phyloP scores from a whole-genome alignment of 2,113 vertebrate genomes.

The Tonatia bakeri region DNA sequence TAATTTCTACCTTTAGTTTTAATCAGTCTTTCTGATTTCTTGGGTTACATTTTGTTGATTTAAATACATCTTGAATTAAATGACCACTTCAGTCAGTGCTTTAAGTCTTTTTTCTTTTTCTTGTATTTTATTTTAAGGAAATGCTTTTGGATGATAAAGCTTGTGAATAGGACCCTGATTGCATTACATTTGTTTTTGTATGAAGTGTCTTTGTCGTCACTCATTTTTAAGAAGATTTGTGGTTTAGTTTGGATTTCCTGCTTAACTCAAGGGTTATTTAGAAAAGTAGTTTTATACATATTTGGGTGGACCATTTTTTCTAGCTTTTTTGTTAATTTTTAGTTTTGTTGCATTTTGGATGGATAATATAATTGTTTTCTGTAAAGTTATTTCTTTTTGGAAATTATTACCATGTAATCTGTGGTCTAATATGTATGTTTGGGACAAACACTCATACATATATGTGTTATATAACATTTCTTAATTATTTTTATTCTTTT shows the following conservation, averaged over 20 bases:
- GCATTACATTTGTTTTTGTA: not conserved
- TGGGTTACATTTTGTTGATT: conserved; percentile 1
- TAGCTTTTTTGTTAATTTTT: conserved; percentile 2
- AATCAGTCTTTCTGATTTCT: not conserved
- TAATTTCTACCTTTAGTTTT: not conserved
- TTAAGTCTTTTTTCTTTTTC: not conserved
- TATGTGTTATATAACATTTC: not conserved
- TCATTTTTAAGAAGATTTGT: not conserved
- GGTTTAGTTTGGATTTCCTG: conserved; percentile 33
- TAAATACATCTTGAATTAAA: not conserved
- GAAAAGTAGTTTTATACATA: not conserved
- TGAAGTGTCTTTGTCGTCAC: not conserved
- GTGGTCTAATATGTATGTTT: not conserved
- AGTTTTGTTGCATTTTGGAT: not conserved
- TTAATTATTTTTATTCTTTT: conserved; percentile 16
- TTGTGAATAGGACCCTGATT: conserved; percentile 31
- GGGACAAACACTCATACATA: not conserved
- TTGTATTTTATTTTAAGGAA: not conserved
- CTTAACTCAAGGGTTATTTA: not conserved
- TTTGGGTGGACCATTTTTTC: not conserved
- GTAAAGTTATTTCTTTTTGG: not conserved
- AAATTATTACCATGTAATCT: not conserved
- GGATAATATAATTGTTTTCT: not conserved
- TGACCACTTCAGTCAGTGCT: not conserved
- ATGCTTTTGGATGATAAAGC: not conserved